Conservation (phyloP, 2,797 vertebrate species). For the Macrochelys suwanniensis region DNA sequence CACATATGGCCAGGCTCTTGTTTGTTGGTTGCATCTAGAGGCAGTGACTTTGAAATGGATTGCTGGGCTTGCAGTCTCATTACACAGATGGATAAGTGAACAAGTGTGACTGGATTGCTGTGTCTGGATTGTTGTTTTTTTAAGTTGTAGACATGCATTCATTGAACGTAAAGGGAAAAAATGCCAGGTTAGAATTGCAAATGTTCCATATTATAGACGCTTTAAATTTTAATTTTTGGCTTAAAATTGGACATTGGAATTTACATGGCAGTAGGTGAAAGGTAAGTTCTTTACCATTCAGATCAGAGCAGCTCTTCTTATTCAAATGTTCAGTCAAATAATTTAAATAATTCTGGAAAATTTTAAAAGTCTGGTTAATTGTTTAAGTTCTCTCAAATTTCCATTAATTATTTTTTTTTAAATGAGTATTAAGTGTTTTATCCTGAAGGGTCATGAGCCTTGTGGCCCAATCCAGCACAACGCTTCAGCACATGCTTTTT, state of each 20-base stretch:
- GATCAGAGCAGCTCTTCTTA: background rate
- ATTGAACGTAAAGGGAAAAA: background rate
- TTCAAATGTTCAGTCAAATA: too few species aligned
- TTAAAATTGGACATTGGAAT: background rate
- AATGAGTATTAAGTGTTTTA: too few species aligned
- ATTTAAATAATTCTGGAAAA: too few species aligned
- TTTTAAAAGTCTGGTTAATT: too few species aligned
- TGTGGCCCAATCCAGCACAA: too few species aligned
- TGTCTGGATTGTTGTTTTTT: background rate
- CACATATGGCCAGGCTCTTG: background rate
- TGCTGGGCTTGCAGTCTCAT: background rate
- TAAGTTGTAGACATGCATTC: background rate
- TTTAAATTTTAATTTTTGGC: background rate
- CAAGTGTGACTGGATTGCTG: background rate
- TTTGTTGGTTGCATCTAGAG: background rate
- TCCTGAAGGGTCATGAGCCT: too few species aligned
- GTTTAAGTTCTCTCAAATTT: too few species aligned
- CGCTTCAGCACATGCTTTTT: too few species aligned
- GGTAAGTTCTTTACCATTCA: background rate
- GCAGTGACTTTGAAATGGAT: background rate
- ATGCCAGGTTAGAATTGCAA: background rate
- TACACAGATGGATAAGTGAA: background rate
- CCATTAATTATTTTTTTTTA: too few species aligned
- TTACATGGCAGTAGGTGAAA: background rate
- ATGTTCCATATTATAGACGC: slow-evolving; percentile 5